Evolutionary conservation across 1,140 invertebrate genomes (phyloP).

Genomic region (Aphelinus certus): DNA sequence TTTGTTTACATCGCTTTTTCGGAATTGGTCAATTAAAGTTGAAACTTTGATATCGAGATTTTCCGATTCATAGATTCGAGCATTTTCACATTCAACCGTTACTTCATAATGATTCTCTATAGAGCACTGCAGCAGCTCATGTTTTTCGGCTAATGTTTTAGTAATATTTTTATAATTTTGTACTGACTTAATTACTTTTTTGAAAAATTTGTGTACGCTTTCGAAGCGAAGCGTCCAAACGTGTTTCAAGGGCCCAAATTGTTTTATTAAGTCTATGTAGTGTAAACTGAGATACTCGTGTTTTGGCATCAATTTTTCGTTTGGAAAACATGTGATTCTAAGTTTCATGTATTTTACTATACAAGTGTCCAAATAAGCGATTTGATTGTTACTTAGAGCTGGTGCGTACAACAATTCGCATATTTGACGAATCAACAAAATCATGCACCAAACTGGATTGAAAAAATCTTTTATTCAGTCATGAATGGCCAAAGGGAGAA

Average conservation of each 20-base stretch:
- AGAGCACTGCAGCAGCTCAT: constrained; percentile 2
- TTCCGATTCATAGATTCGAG: neutral
- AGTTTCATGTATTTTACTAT: neutral
- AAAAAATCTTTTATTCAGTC: constrained; percentile 29
- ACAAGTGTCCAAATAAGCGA: constrained; percentile 34
- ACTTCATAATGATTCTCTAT: neutral
- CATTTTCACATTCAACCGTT: neutral
- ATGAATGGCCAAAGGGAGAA: constrained; percentile 38
- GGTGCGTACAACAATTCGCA: constrained; percentile 31
- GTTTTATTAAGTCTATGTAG: neutral
- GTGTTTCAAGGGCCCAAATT: neutral
- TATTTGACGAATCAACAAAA: constrained; percentile 39
- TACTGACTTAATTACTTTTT: neutral
- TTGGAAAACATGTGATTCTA: constrained; percentile 4
- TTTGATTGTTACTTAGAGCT: constrained; percentile 32
- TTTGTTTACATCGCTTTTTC: neutral
- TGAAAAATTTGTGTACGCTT: neutral
- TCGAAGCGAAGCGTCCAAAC: too few relatives aligned
- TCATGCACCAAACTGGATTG: constrained; percentile 40
- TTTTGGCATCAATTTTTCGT: neutral
- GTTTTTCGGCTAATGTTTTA: constrained; percentile 7
- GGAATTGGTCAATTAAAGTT: neutral
- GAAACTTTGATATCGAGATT: neutral
- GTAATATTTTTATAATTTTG: constrained; percentile 20
- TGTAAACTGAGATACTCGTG: constrained; percentile 12